These are phyloP conservation scores for Siniperca scherzeri DNA, from an alignment of 2,797 vertebrate genomes.

Conservation along the genomic window DNA sequence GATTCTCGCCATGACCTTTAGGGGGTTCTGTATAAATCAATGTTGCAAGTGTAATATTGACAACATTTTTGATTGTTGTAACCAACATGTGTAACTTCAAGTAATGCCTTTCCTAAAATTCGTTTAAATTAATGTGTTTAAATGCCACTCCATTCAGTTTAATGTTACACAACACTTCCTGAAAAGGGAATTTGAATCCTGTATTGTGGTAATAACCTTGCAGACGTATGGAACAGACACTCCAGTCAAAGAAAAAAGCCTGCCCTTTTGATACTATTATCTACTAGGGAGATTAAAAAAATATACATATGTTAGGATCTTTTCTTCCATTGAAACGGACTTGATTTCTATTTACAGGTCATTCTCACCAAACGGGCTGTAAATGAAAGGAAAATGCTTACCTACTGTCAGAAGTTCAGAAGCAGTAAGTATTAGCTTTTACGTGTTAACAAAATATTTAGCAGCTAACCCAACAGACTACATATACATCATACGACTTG, in stretches of 20 bases:
- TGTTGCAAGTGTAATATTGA: background rate
- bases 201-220: no score
- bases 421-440: background rate
- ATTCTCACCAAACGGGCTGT: background rate
- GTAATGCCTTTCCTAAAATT: background rate
- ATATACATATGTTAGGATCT: no score
- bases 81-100: background rate
- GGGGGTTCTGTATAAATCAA: background rate
- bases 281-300: no score
- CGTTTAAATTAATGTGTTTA: background rate
- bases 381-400: background rate
- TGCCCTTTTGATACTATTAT: no score
- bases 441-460: background rate
- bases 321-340: no score
- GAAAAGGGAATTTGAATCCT: background rate
- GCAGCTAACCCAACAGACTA: background rate
- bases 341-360: conserved; percentile 21
- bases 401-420: background rate
- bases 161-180: no score
- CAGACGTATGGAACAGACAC: no score
- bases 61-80: background rate
- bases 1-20: no score
- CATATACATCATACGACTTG: background rate
- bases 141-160: background rate
- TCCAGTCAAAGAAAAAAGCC: no score